Conservation (phyloP, 2,113 vertebrate genomes). For the Menidia beryllina region DNA sequence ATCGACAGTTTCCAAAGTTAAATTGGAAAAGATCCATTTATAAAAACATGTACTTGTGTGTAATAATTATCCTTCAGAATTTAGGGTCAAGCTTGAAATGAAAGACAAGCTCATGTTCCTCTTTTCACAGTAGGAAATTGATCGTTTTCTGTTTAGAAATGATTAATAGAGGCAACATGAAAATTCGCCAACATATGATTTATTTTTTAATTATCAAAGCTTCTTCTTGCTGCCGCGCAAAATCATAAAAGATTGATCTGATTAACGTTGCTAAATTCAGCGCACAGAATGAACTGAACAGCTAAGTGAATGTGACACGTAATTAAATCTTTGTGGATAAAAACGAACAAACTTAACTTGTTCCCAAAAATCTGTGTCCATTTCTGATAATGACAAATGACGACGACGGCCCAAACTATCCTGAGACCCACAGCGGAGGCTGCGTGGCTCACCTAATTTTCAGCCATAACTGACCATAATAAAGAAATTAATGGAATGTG, state of each 20-base stretch:
- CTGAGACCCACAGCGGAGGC: background rate
- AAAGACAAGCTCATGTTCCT: background rate
- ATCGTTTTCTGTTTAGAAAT: too few species aligned
- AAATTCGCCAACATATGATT: background rate
- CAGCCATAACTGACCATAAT: background rate
- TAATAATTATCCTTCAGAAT: too few species aligned
- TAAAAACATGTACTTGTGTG: too few species aligned
- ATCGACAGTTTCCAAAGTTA: too few species aligned
- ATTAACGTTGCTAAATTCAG: background rate
- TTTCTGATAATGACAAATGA: background rate
- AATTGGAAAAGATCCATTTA: too few species aligned
- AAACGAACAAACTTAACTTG: background rate
- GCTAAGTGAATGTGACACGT: background rate
- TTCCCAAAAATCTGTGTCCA: background rate
- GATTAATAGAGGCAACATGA: background rate
- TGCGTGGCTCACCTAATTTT: background rate
- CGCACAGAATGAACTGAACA: background rate
- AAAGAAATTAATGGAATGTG: background rate
- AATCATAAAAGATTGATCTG: background rate
- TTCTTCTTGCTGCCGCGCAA: background rate
- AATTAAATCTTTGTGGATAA: background rate
- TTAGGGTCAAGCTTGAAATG: background rate
- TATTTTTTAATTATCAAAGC: background rate
- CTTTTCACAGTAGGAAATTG: too few species aligned
- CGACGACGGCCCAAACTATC: background rate